Conservation (phyloP, 2,888 invertebrate species). For the Cancer borealis region DNA sequence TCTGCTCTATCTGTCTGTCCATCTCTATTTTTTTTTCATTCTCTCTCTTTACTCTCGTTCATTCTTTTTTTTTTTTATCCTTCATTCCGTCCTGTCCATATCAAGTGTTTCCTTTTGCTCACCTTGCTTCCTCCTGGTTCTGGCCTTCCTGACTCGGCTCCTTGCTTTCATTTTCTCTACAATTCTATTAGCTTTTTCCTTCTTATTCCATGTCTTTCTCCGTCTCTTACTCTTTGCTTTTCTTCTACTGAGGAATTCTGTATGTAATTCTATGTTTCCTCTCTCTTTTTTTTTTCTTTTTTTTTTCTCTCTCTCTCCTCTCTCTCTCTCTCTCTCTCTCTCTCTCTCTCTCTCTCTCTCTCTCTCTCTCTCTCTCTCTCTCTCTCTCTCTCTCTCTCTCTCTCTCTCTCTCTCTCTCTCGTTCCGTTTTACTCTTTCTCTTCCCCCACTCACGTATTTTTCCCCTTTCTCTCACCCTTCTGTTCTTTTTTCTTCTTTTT, state of each 20-base stretch:
- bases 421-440: background rate
- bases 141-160: background rate
- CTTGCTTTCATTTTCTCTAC: background rate
- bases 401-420: background rate
- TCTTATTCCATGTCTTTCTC: background rate
- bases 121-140: background rate
- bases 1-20: no score
- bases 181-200: background rate
- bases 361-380: slow-evolving; percentile 14
- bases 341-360: no score
- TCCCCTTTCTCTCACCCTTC: background rate
- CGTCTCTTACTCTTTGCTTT: background rate
- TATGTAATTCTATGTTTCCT: no score
- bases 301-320: no score
- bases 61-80: background rate
- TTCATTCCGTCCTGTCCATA: background rate
- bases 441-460: background rate
- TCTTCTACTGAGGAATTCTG: background rate
- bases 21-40: no score
- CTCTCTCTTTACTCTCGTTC: no score
- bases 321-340: no score
- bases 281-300: no score
- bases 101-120: background rate
- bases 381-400: background rate
- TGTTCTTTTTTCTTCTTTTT: background rate